phyloP scores from a whole-genome alignment of 2,797 vertebrate genomes.

The Pseudomugil tenellus region DNA sequence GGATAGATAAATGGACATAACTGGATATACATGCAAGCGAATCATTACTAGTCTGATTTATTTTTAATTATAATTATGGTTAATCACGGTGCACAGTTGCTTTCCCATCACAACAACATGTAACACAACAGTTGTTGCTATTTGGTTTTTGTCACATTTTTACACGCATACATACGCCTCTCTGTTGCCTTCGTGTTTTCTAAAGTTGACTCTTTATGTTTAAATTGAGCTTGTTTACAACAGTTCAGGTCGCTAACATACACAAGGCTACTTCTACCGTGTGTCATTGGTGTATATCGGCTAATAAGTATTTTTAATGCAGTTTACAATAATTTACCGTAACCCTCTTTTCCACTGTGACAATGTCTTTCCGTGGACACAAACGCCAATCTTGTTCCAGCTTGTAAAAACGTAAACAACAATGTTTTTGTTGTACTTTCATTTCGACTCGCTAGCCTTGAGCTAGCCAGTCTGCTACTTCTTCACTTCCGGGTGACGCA shows the following conservation, averaged over 20 bases:
- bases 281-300: neutral
- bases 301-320: constrained; percentile 5
- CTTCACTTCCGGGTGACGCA: constrained; percentile 48
- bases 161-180: neutral
- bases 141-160: neutral
- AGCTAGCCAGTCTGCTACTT: constrained; percentile 15
- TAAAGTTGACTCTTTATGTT: neutral
- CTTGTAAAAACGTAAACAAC: neutral
- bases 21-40: neutral
- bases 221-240: neutral
- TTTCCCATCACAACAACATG: no score
- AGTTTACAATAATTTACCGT: neutral
- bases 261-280: neutral
- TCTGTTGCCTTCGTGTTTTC: neutral
- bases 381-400: constrained; percentile 14
- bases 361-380: constrained; percentile 43
- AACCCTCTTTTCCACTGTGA: accelerated
- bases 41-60: neutral
- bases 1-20: no score
- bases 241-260: neutral
- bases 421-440: neutral
- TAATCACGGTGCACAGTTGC: no score
- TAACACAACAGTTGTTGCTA: neutral
- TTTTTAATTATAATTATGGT: neutral
- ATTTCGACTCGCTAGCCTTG: constrained; percentile 28